phyloP scores from a whole-genome alignment of 2,888 invertebrate genomes.

The Hypercompe scribonia region DNA sequence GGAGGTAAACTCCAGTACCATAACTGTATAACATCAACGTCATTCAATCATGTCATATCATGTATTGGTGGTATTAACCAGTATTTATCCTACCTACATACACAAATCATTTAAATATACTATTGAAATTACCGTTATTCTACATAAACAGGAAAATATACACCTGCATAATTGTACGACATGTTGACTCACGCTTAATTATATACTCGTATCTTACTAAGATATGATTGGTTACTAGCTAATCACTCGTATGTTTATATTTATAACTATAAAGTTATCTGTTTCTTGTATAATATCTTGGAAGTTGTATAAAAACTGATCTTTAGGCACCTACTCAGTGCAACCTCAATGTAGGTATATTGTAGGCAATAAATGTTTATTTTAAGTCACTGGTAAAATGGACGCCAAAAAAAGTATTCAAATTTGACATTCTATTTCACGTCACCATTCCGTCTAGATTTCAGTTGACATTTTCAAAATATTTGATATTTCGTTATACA shows the following conservation, averaged over 20 bases:
- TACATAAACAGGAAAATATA: constrained; percentile 10
- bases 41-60: background rate
- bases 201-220: background rate
- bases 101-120: background rate
- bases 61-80: background rate
- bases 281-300: background rate
- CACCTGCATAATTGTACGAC: background rate
- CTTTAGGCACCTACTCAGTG: background rate
- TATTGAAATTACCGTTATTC: background rate
- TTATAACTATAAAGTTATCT: background rate
- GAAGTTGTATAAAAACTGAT: background rate
- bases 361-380: background rate
- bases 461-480: constrained; percentile 75
- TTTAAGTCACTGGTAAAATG: constrained; percentile 16
- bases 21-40: too few relatives aligned
- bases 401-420: constrained; percentile 31
- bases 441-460: constrained; percentile 73
- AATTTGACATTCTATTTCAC: constrained; percentile 73
- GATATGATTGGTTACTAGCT: background rate
- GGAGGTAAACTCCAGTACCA: too few relatives aligned
- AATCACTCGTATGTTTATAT: too few relatives aligned
- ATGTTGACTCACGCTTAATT: background rate
- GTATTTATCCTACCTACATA: background rate
- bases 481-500: constrained; percentile 78
- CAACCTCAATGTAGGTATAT: background rate